Evolutionary conservation across 2,797 vertebrate species (phyloP).

Genomic region (Sebastes cheni): DNA sequence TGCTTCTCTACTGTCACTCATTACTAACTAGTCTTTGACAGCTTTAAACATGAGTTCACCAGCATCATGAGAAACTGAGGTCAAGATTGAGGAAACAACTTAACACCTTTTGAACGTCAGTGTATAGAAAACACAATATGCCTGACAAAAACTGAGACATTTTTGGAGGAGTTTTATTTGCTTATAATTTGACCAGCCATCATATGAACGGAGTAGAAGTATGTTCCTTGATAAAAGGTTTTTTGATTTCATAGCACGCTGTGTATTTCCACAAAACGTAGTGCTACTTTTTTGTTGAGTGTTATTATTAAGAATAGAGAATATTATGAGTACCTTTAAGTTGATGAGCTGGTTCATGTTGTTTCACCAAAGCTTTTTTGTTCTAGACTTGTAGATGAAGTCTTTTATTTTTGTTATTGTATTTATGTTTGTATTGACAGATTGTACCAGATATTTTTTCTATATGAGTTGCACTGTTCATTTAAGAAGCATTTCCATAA

Average conservation of each 20-base stretch:
- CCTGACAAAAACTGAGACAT: neutral
- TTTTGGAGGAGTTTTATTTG: neutral
- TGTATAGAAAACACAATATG: neutral
- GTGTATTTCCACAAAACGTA: neutral
- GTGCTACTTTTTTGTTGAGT: conserved; percentile 16
- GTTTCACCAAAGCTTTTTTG: conserved; percentile 2
- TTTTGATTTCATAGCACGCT: neutral
- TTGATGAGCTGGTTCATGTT: conserved; percentile 23
- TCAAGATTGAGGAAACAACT: neutral
- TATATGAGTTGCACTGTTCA: conserved; percentile 40
- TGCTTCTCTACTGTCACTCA: neutral
- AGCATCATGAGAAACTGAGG: conserved; percentile 33
- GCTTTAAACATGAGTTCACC: neutral
- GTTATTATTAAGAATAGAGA: neutral
- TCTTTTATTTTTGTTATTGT: conserved; percentile 32
- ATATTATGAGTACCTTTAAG: conserved; percentile 32
- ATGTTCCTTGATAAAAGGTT: neutral
- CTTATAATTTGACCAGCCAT: neutral
- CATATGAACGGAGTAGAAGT: neutral
- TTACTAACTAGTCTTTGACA: neutral
- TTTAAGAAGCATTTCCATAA: conserved; percentile 40
- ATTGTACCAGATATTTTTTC: conserved; percentile 34
- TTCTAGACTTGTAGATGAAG: neutral
- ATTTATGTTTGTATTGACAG: conserved; percentile 55
- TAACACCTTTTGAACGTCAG: neutral